These are phyloP conservation scores for Ia io DNA, from an alignment of 2,113 vertebrate species.

Conservation along the genomic window DNA sequence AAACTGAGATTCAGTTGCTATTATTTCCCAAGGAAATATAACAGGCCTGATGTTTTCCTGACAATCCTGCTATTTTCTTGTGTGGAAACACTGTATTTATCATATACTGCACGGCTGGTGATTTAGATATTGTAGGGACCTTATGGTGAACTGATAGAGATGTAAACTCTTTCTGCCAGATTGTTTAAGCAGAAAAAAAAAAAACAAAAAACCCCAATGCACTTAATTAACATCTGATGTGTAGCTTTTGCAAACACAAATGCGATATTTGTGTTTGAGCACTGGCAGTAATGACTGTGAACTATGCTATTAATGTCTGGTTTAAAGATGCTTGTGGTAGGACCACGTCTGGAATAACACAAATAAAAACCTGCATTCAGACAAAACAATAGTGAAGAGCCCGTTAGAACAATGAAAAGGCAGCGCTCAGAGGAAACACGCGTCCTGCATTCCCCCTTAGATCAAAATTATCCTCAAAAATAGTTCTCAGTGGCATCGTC, in stretches of 20 bases:
- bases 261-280: conserved; percentile 82
- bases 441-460: conserved; percentile 58
- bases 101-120: conserved; percentile 66
- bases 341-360: conserved; percentile 77
- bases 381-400: conserved; percentile 80
- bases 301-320: conserved; percentile 82
- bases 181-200: conserved; percentile 75
- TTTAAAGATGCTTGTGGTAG: conserved; percentile 82
- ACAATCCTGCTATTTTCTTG: conserved; percentile 70
- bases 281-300: conserved; percentile 82
- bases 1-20: conserved; percentile 70
- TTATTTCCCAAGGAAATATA: conserved; percentile 59
- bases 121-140: conserved; percentile 70
- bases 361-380: conserved; percentile 79
- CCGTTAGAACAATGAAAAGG: conserved; percentile 77
- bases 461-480: conserved; percentile 70
- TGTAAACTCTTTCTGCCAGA: conserved; percentile 80
- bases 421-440: conserved; percentile 65
- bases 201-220: conserved; percentile 70
- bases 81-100: conserved; percentile 71
- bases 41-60: conserved; percentile 65
- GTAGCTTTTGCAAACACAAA: conserved; percentile 81
- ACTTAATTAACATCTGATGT: conserved; percentile 85
- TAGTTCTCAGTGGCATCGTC: conserved; percentile 53
- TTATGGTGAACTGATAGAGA: conserved; percentile 78